Base-by-base conservation (phyloP, 2,113 vertebrate genomes). In the Pipra filicauda region DNA sequence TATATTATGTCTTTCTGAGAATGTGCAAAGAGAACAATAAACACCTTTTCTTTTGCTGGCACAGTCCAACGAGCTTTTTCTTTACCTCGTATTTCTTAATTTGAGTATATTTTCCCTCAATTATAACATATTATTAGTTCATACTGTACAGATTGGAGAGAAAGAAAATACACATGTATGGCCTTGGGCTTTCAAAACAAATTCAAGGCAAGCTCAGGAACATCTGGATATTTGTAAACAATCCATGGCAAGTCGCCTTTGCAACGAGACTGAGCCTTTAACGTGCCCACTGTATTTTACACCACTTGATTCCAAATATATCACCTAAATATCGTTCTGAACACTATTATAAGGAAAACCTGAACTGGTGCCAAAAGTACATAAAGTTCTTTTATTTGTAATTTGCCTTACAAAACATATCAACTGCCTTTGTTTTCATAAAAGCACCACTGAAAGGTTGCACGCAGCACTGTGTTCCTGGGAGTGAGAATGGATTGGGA, bases 391-490 rank as follows among this genome's bases (percentile, higher is more conserved):
- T 86, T 67, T 35, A 26, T 66, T 85, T 89, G 35, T 62, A 82
- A 79, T 89, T 96, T 90, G 88, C 84, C 82, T 96, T 96, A 94
- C 76, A 82, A 95, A 96, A 94, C 62, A 58, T 48, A 59, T 84
- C 95, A 95, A 19, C 78, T 76, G 57, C 69, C 67, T 58, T 91
- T 93, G 82, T 91, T 97, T 96, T 73, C 78, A 21, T 77, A 95
- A 91, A 92, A 88, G 70, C 33, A 64, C 44, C 51, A 35, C 70
- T 89, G 88, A 70, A 88, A 87, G 49, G 61, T 74, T 91, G 28
- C 66, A 61, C 65, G 54, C 20, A 91, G 64, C 12, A 21, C 66
- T 35, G 57, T 52, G 66, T 22, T 89, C 80, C 89, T 74, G 22
- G 23, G 31, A 61, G 44, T 15, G 70, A 89, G 69, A 77, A 84